Percentiles rank a stretch among this genome's conserved stretches.
These are phyloP conservation scores for Pitta sordida DNA, from an alignment of 2,113 vertebrate genomes.

Conservation along the genomic window DNA sequence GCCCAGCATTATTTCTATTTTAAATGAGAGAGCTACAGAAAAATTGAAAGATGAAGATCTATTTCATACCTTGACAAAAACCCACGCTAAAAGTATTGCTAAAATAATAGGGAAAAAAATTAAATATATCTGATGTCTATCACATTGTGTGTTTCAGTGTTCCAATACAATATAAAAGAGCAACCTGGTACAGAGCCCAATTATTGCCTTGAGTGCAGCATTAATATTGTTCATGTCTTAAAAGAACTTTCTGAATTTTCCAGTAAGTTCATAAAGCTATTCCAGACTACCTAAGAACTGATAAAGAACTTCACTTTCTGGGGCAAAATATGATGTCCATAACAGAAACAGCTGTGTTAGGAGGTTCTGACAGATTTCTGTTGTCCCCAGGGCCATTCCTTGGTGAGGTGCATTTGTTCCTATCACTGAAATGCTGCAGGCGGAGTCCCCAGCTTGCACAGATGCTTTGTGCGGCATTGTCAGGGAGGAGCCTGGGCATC, in stretches of 20 bases:
- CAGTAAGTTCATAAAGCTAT: background rate
- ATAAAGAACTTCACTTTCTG: background rate
- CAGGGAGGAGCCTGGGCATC: background rate
- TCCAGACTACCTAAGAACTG: background rate
- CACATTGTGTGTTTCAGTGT: background rate
- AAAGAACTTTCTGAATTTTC: background rate
- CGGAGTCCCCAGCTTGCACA: constrained; percentile 30
- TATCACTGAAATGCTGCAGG: constrained; percentile 2
- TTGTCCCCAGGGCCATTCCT: background rate
- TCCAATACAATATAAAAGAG: background rate
- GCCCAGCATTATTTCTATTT: background rate
- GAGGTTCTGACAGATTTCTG: background rate
- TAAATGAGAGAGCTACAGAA: background rate
- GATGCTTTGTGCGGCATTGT: background rate
- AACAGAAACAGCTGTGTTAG: constrained; percentile 2
- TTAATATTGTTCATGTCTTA: background rate
- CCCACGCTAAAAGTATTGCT: background rate
- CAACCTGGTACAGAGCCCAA: background rate
- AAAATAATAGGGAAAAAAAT: constrained; percentile 2
- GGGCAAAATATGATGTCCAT: background rate
- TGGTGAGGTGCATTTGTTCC: constrained; percentile 20
- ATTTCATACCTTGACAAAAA: background rate
- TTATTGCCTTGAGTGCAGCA: constrained; percentile 24
- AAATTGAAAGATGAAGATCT: background rate
- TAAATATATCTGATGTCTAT: background rate